These are phyloP conservation scores for Semotilus atromaculatus DNA, from an alignment of 2,797 vertebrate genomes.

Conservation along the genomic window DNA sequence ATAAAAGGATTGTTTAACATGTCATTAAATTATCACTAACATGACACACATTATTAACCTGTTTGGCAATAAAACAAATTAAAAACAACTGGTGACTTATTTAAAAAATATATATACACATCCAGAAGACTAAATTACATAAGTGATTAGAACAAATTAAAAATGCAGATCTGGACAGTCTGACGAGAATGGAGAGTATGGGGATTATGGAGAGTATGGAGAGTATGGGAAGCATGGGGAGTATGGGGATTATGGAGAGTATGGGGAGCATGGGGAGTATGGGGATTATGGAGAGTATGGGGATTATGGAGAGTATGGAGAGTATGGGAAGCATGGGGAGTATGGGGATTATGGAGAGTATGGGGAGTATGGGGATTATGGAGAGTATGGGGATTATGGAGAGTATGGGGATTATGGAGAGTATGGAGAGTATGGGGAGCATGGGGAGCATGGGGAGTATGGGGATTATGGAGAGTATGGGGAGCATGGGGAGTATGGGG, in stretches of 20 bases:
- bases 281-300: no score
- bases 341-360: fast-evolving
- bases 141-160: conserved; percentile 57
- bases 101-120: background rate
- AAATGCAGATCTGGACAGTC: no score
- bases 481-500: fast-evolving
- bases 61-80: conserved; percentile 2
- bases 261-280: no score
- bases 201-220: fast-evolving
- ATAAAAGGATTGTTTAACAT: background rate
- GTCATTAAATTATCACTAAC: background rate
- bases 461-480: no score
- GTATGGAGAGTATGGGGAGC: fast-evolving
- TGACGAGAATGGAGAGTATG: no score
- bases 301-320: no score
- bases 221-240: no score
- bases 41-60: background rate
- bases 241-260: no score
- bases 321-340: no score
- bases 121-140: background rate
- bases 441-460: fast-evolving
- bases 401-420: no score
- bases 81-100: background rate
- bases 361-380: no score
- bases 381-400: fast-evolving